Evolutionary conservation across 53 echinoderm and acorn worm species (phyloP), one percentile per base, ranked within the genome.

Genomic region (Pentamera pediparva): DNA sequence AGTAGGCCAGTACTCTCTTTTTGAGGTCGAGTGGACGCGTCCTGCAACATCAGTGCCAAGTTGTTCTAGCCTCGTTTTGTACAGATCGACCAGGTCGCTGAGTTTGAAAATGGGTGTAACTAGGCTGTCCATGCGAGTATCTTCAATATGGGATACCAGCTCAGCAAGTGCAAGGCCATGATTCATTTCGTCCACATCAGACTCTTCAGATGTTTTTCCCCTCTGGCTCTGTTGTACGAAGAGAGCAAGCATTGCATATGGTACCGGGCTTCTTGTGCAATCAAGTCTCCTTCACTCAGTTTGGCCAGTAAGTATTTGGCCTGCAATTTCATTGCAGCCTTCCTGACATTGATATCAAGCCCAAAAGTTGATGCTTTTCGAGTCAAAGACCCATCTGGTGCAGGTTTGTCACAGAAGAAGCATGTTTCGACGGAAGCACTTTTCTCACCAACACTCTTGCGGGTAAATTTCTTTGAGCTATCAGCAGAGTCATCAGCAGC

Each of bases 281-380:
- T 59, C 59, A 59, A 27, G 59, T 59, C 59, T 27, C 60, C 60
- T 21, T 1, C 32, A 59, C 26, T 0, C 60, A 59, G 10, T 59
- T 27, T 59, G 59, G 29, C 13, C 29, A 59, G 59, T 59, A 59
- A 32, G 32, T 5, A 59, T 59, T 59, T 59, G 59, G 26, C 59
- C 59, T 59, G 59, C 59, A 59, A 59, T 59, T 59, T 59, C 29
- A 59, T 59, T 59, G 59, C 59, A 59, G 29, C 59, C 59, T 59
- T 59, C 59, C 59, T 59, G 32, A 59, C 59, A 27, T 59, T 59
- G 59, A 59, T 59, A 59, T 59, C 59, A 59, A 27, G 59, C 25
- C 25, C 25, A 59, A 59, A 59, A 4, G 29, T 6, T 25, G 29
- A 59, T 25, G 59, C 25, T 59, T 59, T 59, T 28, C 26, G 15